phyloP scores from a whole-genome alignment of 2,888 invertebrate species.

The Polydrusus tereticollis region DNA sequence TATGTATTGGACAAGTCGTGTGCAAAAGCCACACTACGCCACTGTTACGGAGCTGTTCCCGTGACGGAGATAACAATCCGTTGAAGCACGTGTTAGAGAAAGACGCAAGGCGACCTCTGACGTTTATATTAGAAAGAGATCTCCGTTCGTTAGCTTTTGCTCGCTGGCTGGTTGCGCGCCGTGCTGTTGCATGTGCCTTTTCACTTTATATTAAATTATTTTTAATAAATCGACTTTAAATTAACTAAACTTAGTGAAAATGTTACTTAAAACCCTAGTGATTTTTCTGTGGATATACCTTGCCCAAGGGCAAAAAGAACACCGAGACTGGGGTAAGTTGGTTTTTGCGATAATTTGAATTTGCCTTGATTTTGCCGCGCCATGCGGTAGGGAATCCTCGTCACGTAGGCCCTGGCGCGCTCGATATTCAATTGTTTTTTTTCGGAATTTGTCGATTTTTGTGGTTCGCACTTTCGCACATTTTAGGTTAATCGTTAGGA shows the following conservation, averaged over 20 bases:
- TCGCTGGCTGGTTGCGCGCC: no score
- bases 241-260: conserved; percentile 46
- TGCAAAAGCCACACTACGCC: conserved; percentile 9
- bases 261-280: conserved; percentile 55
- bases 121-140: conserved; percentile 30
- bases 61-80: conserved; percentile 17
- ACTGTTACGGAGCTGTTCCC: background rate
- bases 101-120: conserved; percentile 27
- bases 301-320: conserved; percentile 47
- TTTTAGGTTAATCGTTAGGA: background rate
- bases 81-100: conserved; percentile 32
- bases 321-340: conserved; percentile 62
- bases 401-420: conserved; percentile 55
- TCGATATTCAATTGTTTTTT: conserved; percentile 33
- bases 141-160: conserved; percentile 32
- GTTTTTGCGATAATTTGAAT: conserved; percentile 47
- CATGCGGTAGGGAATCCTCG: conserved; percentile 52
- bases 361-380: conserved; percentile 56
- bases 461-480: background rate
- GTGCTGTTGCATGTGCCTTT: conserved; percentile 41
- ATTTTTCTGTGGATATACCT: conserved; percentile 49
- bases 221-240: conserved; percentile 27
- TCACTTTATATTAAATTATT: conserved; percentile 21
- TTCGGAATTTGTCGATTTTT: conserved; percentile 20
- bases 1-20: background rate